Percentiles rank a stretch among this genome's conserved stretches.
Evolutionary conservation across 2,797 vertebrate species (phyloP).

Genomic region (Linurgus olivaceus): DNA sequence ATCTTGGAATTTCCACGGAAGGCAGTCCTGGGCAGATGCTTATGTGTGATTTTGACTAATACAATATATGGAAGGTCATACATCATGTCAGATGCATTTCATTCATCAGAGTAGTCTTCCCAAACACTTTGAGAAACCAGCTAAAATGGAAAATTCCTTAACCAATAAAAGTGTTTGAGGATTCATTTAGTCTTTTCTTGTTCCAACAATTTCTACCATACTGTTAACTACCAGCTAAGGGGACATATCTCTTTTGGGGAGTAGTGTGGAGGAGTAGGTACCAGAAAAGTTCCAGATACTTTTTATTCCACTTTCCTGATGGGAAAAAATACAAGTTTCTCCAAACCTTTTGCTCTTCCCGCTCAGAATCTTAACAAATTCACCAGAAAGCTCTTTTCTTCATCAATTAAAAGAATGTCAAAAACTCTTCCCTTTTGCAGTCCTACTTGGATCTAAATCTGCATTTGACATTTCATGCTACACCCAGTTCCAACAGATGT

Average conservation of each 20-base stretch:
- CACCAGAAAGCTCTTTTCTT: not conserved
- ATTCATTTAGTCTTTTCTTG: not conserved
- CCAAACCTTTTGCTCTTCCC: not conserved
- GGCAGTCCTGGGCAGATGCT: not conserved
- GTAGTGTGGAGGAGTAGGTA: not conserved
- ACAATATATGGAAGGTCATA: not conserved
- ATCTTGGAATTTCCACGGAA: not conserved
- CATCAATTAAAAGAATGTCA: not conserved
- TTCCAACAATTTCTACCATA: not conserved
- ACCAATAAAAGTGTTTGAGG: not conserved
- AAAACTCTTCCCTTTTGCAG: not conserved
- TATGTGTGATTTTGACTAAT: not conserved
- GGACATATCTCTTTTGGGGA: not conserved
- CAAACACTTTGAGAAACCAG: not conserved
- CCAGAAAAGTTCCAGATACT: not conserved
- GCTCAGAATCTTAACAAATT: not conserved
- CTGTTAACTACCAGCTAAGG: not conserved
- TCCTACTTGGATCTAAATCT: slow-evolving; percentile 44
- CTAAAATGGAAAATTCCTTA: not conserved
- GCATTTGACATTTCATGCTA: slow-evolving; percentile 54
- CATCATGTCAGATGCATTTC: not conserved
- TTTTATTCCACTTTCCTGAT: not conserved
- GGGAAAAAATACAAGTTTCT: not conserved
- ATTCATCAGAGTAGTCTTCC: not conserved
- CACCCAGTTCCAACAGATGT: slow-evolving; percentile 25